Evolutionary conservation across 2,888 invertebrate species (phyloP), one percentile per base, ranked within the genome.

Genomic region (Tetramorium bicarinatum): DNA sequence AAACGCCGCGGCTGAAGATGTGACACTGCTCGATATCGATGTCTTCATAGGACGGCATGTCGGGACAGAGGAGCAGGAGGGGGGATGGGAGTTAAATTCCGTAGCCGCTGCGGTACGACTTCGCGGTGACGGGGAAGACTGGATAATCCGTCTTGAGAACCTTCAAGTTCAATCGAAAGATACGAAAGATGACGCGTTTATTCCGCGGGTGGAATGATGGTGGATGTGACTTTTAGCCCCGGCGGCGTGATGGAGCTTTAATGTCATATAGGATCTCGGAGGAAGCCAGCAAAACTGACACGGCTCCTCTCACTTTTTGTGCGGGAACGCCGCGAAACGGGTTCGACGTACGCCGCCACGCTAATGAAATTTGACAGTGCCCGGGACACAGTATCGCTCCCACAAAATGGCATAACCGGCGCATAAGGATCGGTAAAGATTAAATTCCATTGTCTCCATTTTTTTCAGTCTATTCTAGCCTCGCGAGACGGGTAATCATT

Each of bases 121-220:
- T 87, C 62, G 85, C 81, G 71, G 75, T 59, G 69, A 82, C 76
- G 52, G 49, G 56, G 79, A 77, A 82, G 85, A 80, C 85, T 64
- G 71, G 85, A 87, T 87, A 87, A 87, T 87, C 87, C 85, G 84
- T 83, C 87, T 77, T 54, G 76, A 79, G 76, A 82, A 83, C 81
- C 84, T 82, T 86, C 88, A 69, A 47, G 83, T 56, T 86, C 83
- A 81, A 87, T 87, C 88, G 79, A 62, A 83, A 67, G 67, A 67
- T 62, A 52, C 69, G 80, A 47, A 59, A 44, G 47, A 61, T 61
- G 79, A 80, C 72, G 79, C 79, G 72, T 80, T 72, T 80, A 80
- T 80, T 80, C 72, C 72, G 38, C 59, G 69, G 79, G 61, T 34
- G 4, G 29, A 34, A 34, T 34, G 4, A n/a, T 25, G 21, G 47